Base-by-base conservation (phyloP, 2,888 invertebrate species). In the Geophilus truncorum region DNA sequence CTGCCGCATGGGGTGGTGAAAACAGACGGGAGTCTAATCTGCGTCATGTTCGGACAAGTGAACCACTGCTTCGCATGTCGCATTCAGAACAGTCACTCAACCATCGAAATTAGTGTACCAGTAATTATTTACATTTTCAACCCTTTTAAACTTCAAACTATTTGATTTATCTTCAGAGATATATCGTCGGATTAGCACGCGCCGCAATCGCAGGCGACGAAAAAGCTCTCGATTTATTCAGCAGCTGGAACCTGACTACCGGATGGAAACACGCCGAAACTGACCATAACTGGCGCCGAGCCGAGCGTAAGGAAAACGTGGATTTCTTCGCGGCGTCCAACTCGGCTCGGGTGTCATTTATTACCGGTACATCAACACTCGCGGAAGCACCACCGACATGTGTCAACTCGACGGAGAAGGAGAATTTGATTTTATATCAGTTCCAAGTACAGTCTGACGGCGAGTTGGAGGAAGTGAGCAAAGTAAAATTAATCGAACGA, bases 181-280 rank as follows among this genome's bases (percentile, higher is more conserved):
- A 79, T 15, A 79, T 76, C 12, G 34, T 30, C 82, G 89, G 89
- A 57, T 85, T 91, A 80, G 91, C 91, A 0, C 88, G 92, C 85
- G 95, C 96, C 79, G 96, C 97, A 3, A 95, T 95, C 5, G 94
- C 94, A 84, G 97, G 96, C 3, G 96, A 97, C 88, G 95, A 96
- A 86, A 91, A 91, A 86, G 95, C 97, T 0, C 87, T 97, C 80
- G 97, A 97, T 87, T 36, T 82, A 36, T 90, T 95, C 82, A 94
- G 94, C 83, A 93, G 94, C 77, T 96, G 95, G 95, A 79, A 30
- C 32, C n/a, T n/a, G n/a, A n/a, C 10, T 23, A 28, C 40, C 40
- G 7, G 7, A 3, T 12, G 25, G 30, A 15, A 40, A n/a, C 25
- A 36, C 32, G 12, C 10, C 12, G 6, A 80, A 82, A 25, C 81